phyloP scores from a whole-genome alignment of 2,113 vertebrate species.

The Anseranas semipalmata region DNA sequence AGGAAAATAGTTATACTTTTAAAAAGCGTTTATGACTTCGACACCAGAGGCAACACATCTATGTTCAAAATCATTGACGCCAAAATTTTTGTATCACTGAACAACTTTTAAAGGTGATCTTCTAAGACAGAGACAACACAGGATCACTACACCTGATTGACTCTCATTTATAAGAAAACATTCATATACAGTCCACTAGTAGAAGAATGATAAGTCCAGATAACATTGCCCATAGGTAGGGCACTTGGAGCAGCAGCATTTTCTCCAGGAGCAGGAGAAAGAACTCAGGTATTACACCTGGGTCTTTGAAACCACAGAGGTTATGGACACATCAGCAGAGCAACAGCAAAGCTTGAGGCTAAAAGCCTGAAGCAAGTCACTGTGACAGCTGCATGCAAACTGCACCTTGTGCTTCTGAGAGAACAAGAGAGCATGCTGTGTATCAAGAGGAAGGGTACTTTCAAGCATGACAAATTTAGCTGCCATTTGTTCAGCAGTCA shows the following conservation, averaged over 20 bases:
- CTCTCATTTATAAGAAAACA: neutral
- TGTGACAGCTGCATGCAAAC: neutral
- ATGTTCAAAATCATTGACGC: neutral
- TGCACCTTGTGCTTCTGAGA: neutral
- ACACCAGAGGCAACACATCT: fast-evolving
- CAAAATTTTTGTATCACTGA: neutral
- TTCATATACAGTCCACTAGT: neutral
- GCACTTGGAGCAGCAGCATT: neutral
- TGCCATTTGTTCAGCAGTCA: neutral
- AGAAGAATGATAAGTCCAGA: neutral
- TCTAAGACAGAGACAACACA: neutral
- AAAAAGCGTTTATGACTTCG: neutral
- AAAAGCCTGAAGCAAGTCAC: conserved; percentile 5
- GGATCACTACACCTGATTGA: neutral
- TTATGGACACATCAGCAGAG: neutral
- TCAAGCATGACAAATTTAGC: conserved; percentile 6
- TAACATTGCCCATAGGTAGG: neutral
- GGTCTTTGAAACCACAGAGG: neutral
- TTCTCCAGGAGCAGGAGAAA: neutral
- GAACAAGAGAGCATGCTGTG: neutral
- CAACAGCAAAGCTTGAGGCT: neutral
- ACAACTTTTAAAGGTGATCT: neutral
- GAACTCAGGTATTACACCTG: neutral
- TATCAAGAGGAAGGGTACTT: neutral
- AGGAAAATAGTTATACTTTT: neutral